These are phyloP conservation scores for Melanostoma mellinum DNA, from an alignment of 2,888 invertebrate genomes.

Conservation along the genomic window DNA sequence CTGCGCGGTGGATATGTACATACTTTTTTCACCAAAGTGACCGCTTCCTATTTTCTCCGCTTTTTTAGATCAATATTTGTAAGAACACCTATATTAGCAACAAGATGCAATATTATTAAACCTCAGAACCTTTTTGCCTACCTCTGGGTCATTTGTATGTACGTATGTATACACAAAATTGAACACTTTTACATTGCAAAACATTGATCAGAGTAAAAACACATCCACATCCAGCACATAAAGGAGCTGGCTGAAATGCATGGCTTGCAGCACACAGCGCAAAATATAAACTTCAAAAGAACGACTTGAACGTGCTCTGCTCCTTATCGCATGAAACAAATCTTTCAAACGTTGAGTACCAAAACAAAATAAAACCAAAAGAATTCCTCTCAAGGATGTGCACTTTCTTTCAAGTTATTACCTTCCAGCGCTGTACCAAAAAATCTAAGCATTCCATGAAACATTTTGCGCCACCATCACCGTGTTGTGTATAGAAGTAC, in stretches of 20 bases:
- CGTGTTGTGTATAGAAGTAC: not conserved
- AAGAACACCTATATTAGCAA: too few species aligned
- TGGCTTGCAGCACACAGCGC: slow-evolving; percentile 6
- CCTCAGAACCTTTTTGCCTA: too few species aligned
- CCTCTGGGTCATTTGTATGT: too few species aligned
- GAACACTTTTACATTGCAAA: too few species aligned
- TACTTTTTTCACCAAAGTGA: too few species aligned
- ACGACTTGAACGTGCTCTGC: slow-evolving; percentile 63
- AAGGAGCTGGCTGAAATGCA: not conserved
- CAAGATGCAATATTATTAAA: too few species aligned
- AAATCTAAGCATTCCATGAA: slow-evolving; percentile 44
- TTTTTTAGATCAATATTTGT: too few species aligned
- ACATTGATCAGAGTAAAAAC: too few species aligned
- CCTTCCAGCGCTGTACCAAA: slow-evolving; percentile 46
- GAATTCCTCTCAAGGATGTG: slow-evolving; percentile 64
- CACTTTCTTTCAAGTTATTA: slow-evolving; percentile 64
- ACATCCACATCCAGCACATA: too few species aligned
- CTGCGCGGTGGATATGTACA: too few species aligned
- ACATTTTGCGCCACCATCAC: not conserved
- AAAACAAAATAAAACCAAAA: slow-evolving; percentile 45
- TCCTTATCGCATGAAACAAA: slow-evolving; percentile 60
- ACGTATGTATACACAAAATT: too few species aligned
- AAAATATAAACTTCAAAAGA: slow-evolving; percentile 60
- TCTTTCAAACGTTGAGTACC: slow-evolving; percentile 57
- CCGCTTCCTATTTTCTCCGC: too few species aligned